Conservation (phyloP, 2,113 vertebrate genomes). For the Arizona elegans region DNA sequence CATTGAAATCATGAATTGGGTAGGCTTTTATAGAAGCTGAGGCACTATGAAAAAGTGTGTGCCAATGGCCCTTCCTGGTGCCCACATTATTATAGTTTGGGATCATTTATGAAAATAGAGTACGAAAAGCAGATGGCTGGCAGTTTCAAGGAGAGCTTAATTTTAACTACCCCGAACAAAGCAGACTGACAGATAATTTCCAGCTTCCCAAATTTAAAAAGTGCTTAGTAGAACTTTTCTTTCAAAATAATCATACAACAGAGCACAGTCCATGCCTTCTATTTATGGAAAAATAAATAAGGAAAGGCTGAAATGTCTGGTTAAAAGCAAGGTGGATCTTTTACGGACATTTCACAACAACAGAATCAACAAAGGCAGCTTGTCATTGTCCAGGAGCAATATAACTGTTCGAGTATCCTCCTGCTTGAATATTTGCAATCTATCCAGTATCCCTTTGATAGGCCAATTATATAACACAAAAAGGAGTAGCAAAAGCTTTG, state of each 20-base stretch:
- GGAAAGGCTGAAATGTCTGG: neutral
- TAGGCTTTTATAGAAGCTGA: slow-evolving; percentile 38
- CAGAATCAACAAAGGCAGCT: neutral
- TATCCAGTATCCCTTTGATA: neutral
- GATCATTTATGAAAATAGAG: neutral
- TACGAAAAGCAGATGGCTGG: neutral
- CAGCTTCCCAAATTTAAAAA: neutral
- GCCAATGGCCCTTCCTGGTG: slow-evolving; percentile 6
- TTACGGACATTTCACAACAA: neutral
- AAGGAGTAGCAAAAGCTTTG: neutral
- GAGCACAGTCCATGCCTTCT: neutral
- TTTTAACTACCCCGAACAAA: neutral
- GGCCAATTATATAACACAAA: neutral
- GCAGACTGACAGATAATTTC: neutral
- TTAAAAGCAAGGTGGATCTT: neutral
- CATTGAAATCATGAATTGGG: slow-evolving; percentile 58
- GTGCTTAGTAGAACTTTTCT: neutral
- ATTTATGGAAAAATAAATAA: neutral
- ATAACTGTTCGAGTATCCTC: neutral
- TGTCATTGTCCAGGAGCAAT: neutral
- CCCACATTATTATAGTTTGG: neutral
- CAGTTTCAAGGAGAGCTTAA: neutral
- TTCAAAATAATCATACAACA: neutral
- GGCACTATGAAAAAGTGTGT: slow-evolving; percentile 23
- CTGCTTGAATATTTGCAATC: neutral